A percentile compares a stretch with the other conserved stretches of the same genome.
Conservation (phyloP, 2,797 vertebrate genomes). For the Spheniscus humboldti region DNA sequence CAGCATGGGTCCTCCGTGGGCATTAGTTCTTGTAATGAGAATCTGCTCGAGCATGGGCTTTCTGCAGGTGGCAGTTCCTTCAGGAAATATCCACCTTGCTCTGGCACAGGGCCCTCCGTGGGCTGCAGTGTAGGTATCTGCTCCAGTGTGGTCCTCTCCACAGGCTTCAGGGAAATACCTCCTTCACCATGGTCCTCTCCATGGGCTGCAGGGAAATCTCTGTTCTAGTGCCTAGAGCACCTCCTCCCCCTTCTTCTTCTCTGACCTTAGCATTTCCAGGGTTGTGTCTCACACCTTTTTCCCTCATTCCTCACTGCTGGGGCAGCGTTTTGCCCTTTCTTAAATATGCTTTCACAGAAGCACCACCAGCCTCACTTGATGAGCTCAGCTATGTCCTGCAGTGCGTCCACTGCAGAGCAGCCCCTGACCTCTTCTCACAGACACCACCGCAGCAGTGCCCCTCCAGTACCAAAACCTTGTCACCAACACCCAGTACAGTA, state of each 20-base stretch:
- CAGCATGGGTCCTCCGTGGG: background rate
- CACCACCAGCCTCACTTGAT: background rate
- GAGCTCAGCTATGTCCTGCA: background rate
- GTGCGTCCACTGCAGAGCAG: background rate
- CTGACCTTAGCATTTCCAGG: background rate
- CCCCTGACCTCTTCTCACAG: background rate
- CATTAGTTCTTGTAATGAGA: background rate
- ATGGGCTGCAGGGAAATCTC: background rate
- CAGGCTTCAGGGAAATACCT: background rate
- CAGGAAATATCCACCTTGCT: background rate
- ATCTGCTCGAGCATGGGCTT: background rate
- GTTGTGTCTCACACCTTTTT: background rate
- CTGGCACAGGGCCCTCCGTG: rapidly evolving
- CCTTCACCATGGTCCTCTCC: background rate
- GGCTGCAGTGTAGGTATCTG: background rate
- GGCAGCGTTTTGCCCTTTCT: background rate
- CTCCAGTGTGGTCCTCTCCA: background rate
- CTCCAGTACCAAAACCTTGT: background rate
- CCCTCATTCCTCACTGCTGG: background rate
- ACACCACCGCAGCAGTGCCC: background rate
- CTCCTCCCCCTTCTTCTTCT: background rate
- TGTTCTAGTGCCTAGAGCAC: background rate
- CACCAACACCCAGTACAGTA: background rate
- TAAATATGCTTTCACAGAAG: background rate
- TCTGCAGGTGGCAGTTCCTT: background rate